Base-by-base conservation (phyloP, 2,797 vertebrate genomes). In the Synanceia verrucosa region DNA sequence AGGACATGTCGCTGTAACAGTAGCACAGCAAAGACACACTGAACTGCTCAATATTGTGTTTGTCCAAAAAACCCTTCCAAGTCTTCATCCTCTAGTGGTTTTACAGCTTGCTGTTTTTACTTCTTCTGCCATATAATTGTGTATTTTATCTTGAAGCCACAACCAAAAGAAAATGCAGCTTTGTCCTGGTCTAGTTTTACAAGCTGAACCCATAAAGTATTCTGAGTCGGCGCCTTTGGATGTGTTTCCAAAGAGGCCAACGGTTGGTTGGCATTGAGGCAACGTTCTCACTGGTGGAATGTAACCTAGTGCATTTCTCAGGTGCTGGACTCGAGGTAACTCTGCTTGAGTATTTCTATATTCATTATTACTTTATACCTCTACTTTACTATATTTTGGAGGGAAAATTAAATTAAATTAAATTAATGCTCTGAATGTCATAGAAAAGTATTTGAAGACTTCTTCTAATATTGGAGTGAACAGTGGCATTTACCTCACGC, bases 131-230 rank as follows among this genome's bases (percentile, higher is more conserved):
- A 37, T 73, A 43, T 19, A 39, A 67, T 43, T 60, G n/a, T 36
- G n/a, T 56, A 8, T 62, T 78, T 76, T 33, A 65, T 66, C 24
- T 50, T 33, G 23, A 56, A 39, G 21, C 53, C 33, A n/a, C 13
- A 65, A 28, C 55, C 60, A 50, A 60, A n/a, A 70, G 14, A 61
- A 48, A 77, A 53, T 7, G 34, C 11, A 31, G 55, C 21, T 65
- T 58, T 65, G 51, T 76, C 28, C 60, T 14, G 33, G 10, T 9
- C 19, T 37, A 10, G 12, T 65, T 81, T 83, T 52, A 65, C 26
- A 52, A 57, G 59, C 37, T 5, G 43, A 71, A 55, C 24, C 39
- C 37, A 58, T 59, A 21, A 65, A 61, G 26, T 56, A 65, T 74
- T 79, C 31, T 13, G 41, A 28, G 9, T 37, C 24, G 48, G 29